phyloP scores from a whole-genome alignment of 2,888 invertebrate species.

The Diplazon laetatorius region DNA sequence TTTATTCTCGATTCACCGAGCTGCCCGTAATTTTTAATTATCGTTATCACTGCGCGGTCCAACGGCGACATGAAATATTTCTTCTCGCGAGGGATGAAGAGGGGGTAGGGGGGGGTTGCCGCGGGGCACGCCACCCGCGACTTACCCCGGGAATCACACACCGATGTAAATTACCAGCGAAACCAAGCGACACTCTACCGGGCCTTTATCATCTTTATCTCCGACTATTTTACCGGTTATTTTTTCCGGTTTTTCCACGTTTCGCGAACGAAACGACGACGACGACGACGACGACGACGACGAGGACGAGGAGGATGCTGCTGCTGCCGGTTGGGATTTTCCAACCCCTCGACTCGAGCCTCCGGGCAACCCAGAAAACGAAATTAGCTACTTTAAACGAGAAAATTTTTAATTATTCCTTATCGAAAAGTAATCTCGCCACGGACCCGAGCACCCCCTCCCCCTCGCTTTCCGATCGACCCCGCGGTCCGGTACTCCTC shows the following conservation, averaged over 20 bases:
- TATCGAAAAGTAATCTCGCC: conserved; percentile 82
- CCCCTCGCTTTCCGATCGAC: conserved; percentile 45
- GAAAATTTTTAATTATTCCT: conserved; percentile 83
- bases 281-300: conserved; percentile 58
- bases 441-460: conserved; percentile 51
- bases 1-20: conserved; percentile 58
- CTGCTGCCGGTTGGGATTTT: conserved; percentile 44
- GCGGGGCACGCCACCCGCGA: conserved; percentile 64
- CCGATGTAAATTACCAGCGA: conserved; percentile 81
- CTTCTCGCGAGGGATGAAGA: no score
- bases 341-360: conserved; percentile 44
- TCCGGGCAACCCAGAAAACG: conserved; percentile 72
- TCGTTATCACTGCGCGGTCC: conserved; percentile 78
- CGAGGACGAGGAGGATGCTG: conserved; percentile 60
- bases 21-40: conserved; percentile 81
- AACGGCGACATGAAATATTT: conserved; percentile 78
- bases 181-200: conserved; percentile 74
- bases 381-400: conserved; percentile 82
- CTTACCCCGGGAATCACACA: conserved; percentile 80
- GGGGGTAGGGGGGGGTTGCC: no score
- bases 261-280: conserved; percentile 65
- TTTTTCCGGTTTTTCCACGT: conserved; percentile 77
- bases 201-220: conserved; percentile 82
- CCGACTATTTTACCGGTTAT: conserved; percentile 81
- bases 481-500: conserved; percentile 50